phyloP scores from a whole-genome alignment of 2,888 invertebrate genomes.

The Pollenia angustigena region DNA sequence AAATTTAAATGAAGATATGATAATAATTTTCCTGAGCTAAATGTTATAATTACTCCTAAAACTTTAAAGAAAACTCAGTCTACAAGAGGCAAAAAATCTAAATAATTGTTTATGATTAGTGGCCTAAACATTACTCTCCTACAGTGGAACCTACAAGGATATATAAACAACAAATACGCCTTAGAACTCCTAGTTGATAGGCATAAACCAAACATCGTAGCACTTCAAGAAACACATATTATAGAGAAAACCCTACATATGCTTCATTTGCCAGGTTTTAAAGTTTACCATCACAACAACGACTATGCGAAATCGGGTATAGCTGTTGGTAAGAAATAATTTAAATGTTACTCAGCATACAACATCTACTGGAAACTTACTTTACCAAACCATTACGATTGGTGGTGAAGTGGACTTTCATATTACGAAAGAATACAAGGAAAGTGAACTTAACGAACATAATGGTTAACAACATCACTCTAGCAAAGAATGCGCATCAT shows the following conservation, averaged over 20 bases:
- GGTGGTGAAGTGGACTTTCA: too few relatives aligned
- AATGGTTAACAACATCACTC: constrained; percentile 17
- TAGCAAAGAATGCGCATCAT: too few relatives aligned
- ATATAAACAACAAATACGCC: too few relatives aligned
- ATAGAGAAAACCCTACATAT: constrained; percentile 1
- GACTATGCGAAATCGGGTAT: constrained; percentile 29
- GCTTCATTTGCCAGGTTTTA: neutral
- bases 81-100: constrained; percentile 1
- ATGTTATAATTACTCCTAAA: neutral
- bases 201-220: constrained; percentile 13
- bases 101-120: neutral
- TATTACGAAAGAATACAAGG: neutral
- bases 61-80: neutral
- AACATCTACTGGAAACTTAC: constrained; percentile 5
- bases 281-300: constrained; percentile 1
- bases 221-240: constrained; percentile 16
- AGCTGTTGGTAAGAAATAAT: constrained; percentile 2
- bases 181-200: neutral
- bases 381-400: neutral
- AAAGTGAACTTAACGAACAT: neutral
- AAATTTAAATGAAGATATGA: too few relatives aligned
- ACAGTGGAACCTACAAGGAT: neutral
- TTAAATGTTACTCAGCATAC: constrained; percentile 5
- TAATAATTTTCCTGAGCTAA: neutral
- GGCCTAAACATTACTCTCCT: constrained; percentile 16